Conservation (phyloP, 2,113 vertebrate genomes). For the Potamarius usumacintae region DNA sequence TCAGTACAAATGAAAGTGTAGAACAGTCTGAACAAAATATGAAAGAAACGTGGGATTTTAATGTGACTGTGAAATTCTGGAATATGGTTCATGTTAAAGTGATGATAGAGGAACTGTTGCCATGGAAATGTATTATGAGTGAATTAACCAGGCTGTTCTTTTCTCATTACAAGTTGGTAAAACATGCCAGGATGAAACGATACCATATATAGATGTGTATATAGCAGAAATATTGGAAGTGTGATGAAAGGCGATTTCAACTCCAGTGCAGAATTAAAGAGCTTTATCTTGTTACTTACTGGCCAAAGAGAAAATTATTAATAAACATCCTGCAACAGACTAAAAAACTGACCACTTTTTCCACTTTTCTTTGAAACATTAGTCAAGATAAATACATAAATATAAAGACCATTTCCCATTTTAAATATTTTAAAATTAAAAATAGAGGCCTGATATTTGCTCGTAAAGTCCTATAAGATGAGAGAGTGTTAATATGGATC, state of each 20-base stretch:
- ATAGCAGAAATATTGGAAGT: constrained; percentile 18
- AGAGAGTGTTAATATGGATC: constrained; percentile 36
- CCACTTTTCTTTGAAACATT: constrained; percentile 42
- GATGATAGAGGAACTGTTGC: constrained; percentile 14
- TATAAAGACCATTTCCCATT: constrained; percentile 59
- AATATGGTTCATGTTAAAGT: background rate
- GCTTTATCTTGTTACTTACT: constrained; percentile 3
- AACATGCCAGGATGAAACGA: constrained; percentile 27
- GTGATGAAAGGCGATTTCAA: background rate
- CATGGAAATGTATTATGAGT: constrained; percentile 13
- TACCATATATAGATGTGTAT: background rate
- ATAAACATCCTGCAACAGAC: background rate
- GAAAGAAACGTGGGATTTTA: constrained; percentile 2
- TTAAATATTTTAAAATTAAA: constrained; percentile 53
- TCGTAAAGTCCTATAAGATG: constrained; percentile 49
- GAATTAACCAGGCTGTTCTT: background rate
- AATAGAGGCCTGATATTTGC: constrained; percentile 56
- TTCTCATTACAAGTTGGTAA: constrained; percentile 9
- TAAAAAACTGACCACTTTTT: constrained; percentile 12
- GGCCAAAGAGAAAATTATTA: background rate
- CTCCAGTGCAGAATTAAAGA: background rate
- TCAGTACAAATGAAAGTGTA: constrained; percentile 36
- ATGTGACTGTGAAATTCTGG: background rate
- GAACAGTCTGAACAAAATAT: constrained; percentile 20
- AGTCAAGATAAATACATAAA: constrained; percentile 65